Percentiles rank a stretch among this genome's conserved stretches.
phyloP scores from a whole-genome alignment of 2,113 vertebrate species.

The Reinhardtius hippoglossoides region DNA sequence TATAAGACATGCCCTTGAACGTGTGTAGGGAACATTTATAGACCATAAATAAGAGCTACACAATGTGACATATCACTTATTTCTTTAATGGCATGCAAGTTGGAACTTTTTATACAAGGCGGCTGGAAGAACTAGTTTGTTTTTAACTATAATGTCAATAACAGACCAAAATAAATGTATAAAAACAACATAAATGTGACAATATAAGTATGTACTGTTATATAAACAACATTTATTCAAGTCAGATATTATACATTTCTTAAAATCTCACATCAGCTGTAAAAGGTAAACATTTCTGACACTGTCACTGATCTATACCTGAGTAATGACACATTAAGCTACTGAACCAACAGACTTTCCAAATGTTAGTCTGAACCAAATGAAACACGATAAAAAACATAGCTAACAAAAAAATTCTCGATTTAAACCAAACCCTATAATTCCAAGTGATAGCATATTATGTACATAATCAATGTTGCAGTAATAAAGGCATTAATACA shows the following conservation, averaged over 20 bases:
- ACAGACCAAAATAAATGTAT: slow-evolving; percentile 6
- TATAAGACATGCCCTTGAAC: neutral
- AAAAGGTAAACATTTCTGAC: slow-evolving; percentile 62
- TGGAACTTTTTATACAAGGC: neutral
- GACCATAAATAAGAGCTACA: neutral
- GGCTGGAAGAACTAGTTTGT: neutral
- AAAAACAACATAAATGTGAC: neutral
- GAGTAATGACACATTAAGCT: slow-evolving; percentile 58
- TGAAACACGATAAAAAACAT: slow-evolving; percentile 1
- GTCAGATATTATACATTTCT: slow-evolving; percentile 26
- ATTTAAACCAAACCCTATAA: slow-evolving; percentile 26
- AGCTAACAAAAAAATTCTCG: neutral
- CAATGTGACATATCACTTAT: slow-evolving; percentile 1
- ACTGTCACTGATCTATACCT: slow-evolving; percentile 59
- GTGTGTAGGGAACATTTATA: no score
- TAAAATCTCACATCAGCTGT: slow-evolving; percentile 32
- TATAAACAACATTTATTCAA: slow-evolving; percentile 54
- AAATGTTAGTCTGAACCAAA: slow-evolving; percentile 11
- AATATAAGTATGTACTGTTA: slow-evolving; percentile 8
- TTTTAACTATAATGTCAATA: neutral
- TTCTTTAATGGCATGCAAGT: neutral
- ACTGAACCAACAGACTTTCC: slow-evolving; percentile 16
- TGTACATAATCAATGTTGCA: slow-evolving; percentile 44
- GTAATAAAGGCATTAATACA: slow-evolving; percentile 55
- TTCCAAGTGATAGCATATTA: slow-evolving; percentile 22